Conservation (phyloP, 2,888 invertebrate genomes). For the Nephrotoma flavescens region DNA sequence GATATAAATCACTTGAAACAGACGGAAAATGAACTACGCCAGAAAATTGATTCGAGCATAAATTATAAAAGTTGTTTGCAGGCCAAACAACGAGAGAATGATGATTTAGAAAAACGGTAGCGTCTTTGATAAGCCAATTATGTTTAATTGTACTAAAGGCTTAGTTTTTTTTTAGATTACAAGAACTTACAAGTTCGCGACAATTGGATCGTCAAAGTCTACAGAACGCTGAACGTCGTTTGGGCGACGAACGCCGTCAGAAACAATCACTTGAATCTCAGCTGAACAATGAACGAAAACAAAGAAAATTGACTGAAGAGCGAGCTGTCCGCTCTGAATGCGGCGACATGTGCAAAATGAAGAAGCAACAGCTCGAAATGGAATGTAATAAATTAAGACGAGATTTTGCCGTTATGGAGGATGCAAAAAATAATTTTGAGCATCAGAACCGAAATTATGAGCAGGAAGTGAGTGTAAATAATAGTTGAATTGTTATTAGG, state of each 20-base stretch:
- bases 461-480: slow-evolving; percentile 23
- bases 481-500: background rate
- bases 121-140: background rate
- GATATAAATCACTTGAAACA: slow-evolving; percentile 32
- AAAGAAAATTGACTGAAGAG: slow-evolving; percentile 39
- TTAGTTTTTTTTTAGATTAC: slow-evolving; percentile 30
- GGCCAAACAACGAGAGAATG: slow-evolving; percentile 56
- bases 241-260: slow-evolving; percentile 68
- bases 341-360: slow-evolving; percentile 48
- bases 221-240: slow-evolving; percentile 58
- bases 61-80: slow-evolving; percentile 67
- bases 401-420: slow-evolving; percentile 50
- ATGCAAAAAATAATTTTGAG: slow-evolving; percentile 37
- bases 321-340: slow-evolving; percentile 43
- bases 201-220: slow-evolving; percentile 67
- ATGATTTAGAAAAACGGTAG: slow-evolving; percentile 72
- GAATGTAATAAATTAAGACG: slow-evolving; percentile 50
- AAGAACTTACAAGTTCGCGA: slow-evolving; percentile 55
- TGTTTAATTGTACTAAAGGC: slow-evolving; percentile 16
- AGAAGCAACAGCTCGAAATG: slow-evolving; percentile 50
- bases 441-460: slow-evolving; percentile 30
- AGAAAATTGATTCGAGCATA: slow-evolving; percentile 38
- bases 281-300: slow-evolving; percentile 56
- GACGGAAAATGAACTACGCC: slow-evolving; percentile 31
- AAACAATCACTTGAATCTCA: slow-evolving; percentile 59